A percentile compares a stretch with the other conserved stretches of the same genome.
Evolutionary conservation across 2,888 invertebrate species (phyloP).

Genomic region (Morpho deidamia): DNA sequence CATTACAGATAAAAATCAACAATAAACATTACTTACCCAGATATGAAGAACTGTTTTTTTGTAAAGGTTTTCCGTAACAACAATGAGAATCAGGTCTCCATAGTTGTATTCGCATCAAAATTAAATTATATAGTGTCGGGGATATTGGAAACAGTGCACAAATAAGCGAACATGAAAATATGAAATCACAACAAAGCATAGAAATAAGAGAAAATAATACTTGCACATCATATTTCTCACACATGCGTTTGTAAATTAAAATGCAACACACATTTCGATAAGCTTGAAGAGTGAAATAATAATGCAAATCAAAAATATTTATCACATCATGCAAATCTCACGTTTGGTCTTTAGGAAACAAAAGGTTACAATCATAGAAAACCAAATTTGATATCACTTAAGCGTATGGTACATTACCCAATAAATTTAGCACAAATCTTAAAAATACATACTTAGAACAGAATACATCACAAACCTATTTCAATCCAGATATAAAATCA

Average conservation of each 20-base stretch:
- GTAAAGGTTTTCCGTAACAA: too few species aligned
- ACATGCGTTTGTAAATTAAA: slow-evolving; percentile 66
- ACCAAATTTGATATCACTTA: slow-evolving; percentile 18
- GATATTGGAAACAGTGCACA: slow-evolving; percentile 57
- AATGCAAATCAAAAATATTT: slow-evolving; percentile 51
- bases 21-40: not conserved
- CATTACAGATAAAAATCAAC: not conserved
- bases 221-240: slow-evolving; percentile 60
- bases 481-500: slow-evolving; percentile 50
- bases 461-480: slow-evolving; percentile 29
- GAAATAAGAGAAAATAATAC: slow-evolving; percentile 38
- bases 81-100: not conserved
- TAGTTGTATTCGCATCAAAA: not conserved
- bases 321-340: slow-evolving; percentile 72
- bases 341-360: slow-evolving; percentile 77
- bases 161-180: slow-evolving; percentile 72
- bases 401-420: slow-evolving; percentile 62
- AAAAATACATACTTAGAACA: too few species aligned
- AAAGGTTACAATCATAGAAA: slow-evolving; percentile 38
- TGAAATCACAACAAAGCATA: slow-evolving; percentile 74
- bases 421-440: slow-evolving; percentile 75
- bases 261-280: slow-evolving; percentile 54
- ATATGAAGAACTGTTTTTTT: too few species aligned
- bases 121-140: slow-evolving; percentile 39
- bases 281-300: slow-evolving; percentile 53